phyloP scores from a whole-genome alignment of 2,797 vertebrate species.

The Sebastes diploproa region DNA sequence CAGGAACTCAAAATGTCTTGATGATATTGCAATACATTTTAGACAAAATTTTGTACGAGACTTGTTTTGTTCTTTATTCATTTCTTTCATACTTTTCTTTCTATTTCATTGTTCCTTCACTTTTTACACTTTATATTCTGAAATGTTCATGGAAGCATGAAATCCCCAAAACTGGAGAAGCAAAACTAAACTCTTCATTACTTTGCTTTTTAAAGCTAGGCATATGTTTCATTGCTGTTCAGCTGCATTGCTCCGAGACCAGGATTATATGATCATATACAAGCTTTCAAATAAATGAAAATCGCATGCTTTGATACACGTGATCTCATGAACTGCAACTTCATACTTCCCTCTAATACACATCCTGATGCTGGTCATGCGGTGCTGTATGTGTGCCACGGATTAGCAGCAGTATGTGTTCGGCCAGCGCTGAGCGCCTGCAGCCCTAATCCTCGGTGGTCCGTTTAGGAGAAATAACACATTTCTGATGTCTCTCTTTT shows the following conservation, averaged over 20 bases:
- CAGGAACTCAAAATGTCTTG: background rate
- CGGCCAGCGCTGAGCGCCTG: conserved; percentile 10
- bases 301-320: background rate
- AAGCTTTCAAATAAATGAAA: background rate
- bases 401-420: conserved; percentile 37
- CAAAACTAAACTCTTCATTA: background rate
- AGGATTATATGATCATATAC: background rate
- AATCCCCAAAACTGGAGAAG: background rate
- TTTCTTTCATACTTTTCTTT: background rate
- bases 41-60: background rate
- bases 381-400: conserved; percentile 17
- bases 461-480: conserved; percentile 31
- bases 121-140: background rate
- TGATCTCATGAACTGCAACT: background rate
- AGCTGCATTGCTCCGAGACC: background rate
- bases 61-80: background rate
- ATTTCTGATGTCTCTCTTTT: background rate
- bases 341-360: background rate
- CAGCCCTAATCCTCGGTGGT: conserved; percentile 35
- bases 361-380: background rate
- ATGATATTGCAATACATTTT: background rate
- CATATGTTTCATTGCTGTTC: background rate
- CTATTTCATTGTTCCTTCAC: background rate
- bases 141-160: background rate
- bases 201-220: background rate